Evolutionary conservation across 2,888 invertebrate species (phyloP), one percentile per base, ranked within the genome.

Genomic region (Laothoe populi): DNA sequence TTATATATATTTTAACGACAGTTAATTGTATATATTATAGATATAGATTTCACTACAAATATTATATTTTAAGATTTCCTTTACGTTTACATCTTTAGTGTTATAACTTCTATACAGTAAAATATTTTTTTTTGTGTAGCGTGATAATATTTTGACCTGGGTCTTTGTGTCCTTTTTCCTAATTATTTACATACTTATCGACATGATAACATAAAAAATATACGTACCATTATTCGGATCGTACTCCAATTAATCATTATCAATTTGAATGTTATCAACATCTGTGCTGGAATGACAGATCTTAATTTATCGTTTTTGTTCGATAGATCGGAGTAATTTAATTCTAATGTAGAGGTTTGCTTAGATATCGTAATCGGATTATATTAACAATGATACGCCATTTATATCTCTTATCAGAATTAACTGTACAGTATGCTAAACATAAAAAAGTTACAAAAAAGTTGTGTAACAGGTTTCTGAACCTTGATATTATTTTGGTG

Each of bases 291-390:
- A 62, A 61, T 74, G 75, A 78, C 79, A 75, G 73, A 78, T 80
- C 80, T 72, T 73, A 78, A 81, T 80, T 75, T 75, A 81, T 83
- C 82, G 73, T 73, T 73, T 77, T 75, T 77, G 78, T 75, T 75
- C 77, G 75, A 78, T 81, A 78, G 77, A 74, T 77, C 68, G 79
- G 77, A 79, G 81, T 76, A 75, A 78, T 80, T 78, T 70, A 70
- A 79, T 77, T 72, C 71, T 70, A 70, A 71, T 74, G 71, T 66
- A 71, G 65, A 71, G 73, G 2, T 44, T 10, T 49, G 49, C 26
- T 49, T 49, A 16, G 26, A 61, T 70, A 64, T 64, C 7, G 48
- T 64, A 64, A 49, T 49, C 49, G 2, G 26, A 49, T 31, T 49
- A 16, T 49, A 49, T 16, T 49, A 8, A 38, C 13, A 38, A 38